Conservation (phyloP, 2,888 invertebrate genomes). For the Bimastos eiseni region DNA sequence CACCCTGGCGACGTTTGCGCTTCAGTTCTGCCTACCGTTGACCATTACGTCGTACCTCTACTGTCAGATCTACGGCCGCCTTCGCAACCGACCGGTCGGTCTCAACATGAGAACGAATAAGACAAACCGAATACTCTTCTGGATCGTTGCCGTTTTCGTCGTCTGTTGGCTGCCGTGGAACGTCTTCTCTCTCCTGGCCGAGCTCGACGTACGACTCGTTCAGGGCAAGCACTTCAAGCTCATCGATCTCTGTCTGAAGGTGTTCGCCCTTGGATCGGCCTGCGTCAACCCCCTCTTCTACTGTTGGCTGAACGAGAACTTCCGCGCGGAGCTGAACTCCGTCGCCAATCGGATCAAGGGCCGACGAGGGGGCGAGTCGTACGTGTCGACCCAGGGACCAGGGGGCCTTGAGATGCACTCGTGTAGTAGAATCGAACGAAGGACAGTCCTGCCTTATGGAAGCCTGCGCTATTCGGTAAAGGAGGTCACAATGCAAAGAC, state of each 20-base stretch:
- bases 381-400: not conserved
- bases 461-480: not conserved
- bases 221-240: constrained; percentile 51
- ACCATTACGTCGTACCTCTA: constrained; percentile 29
- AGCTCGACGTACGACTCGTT: constrained; percentile 49
- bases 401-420: constrained; percentile 4
- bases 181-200: constrained; percentile 50
- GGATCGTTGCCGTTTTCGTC: constrained; percentile 55
- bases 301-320: constrained; percentile 91
- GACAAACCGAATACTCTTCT: constrained; percentile 55
- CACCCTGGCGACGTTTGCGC: constrained; percentile 29
- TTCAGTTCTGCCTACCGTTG: constrained; percentile 33
- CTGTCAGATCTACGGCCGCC: constrained; percentile 28
- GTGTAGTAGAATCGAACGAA: not conserved
- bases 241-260: constrained; percentile 54
- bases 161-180: constrained; percentile 59
- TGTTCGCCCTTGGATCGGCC: constrained; percentile 77
- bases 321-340: constrained; percentile 77
- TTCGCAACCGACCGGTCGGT: constrained; percentile 9
- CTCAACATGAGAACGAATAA: constrained; percentile 34
- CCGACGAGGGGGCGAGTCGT: not conserved
- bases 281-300: constrained; percentile 88
- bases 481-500: not conserved
- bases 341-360: constrained; percentile 53
- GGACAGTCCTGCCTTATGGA: constrained; percentile 1